Percentiles rank a stretch among this genome's conserved stretches.
phyloP scores from a whole-genome alignment of 2,113 vertebrate genomes.

The Heteronetta atricapilla region DNA sequence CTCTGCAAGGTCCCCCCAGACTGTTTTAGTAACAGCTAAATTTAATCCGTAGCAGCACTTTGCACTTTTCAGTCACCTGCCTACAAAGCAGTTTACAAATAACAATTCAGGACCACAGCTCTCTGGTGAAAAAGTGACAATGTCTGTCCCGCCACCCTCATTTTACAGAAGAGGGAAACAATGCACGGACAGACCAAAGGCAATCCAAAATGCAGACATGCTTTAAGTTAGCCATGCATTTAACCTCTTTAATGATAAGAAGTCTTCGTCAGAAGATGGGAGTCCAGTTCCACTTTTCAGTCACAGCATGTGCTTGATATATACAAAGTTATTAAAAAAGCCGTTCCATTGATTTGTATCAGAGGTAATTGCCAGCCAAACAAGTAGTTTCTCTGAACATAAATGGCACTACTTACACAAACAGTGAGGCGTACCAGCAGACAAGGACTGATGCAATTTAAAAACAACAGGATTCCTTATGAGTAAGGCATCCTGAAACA shows the following conservation, averaged over 20 bases:
- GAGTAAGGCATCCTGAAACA: background rate
- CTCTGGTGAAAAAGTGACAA: background rate
- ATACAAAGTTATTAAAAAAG: background rate
- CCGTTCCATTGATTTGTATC: background rate
- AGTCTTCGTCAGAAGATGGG: background rate
- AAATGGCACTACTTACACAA: background rate
- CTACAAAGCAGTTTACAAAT: background rate
- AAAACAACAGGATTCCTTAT: background rate
- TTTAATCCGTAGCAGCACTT: background rate
- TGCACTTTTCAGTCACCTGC: background rate
- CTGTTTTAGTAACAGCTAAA: background rate
- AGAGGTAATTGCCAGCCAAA: background rate
- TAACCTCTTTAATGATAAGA: background rate
- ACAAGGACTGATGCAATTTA: background rate
- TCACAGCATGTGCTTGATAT: background rate
- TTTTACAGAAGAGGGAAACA: background rate
- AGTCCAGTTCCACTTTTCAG: background rate
- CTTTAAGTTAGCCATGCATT: background rate
- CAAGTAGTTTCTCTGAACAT: background rate
- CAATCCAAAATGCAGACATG: background rate
- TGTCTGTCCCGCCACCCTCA: rapidly evolving
- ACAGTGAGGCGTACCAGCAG: background rate
- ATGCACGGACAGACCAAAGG: background rate
- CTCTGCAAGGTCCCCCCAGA: background rate
- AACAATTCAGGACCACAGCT: background rate